Conservation (phyloP, 1,140 invertebrate species). For the Pissodes strobi region DNA sequence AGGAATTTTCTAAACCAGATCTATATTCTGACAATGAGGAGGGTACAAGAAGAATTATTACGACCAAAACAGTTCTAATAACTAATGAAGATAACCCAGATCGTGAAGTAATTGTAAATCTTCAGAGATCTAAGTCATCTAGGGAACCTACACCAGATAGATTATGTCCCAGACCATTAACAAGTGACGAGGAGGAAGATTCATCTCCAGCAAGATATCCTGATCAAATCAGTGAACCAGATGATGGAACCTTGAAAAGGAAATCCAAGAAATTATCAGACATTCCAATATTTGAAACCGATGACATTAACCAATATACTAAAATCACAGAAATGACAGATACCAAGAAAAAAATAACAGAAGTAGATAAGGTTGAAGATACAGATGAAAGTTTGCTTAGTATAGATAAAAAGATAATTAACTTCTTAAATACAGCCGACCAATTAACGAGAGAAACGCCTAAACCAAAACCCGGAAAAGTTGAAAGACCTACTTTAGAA, state of each 20-base stretch:
- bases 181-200: constrained; percentile 61
- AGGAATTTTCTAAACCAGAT: constrained; percentile 25
- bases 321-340: constrained; percentile 62
- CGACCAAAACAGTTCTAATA: constrained; percentile 53
- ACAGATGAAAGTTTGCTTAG: constrained; percentile 65
- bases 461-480: constrained; percentile 50
- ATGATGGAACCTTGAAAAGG: constrained; percentile 60
- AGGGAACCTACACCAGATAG: constrained; percentile 71
- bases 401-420: constrained; percentile 68
- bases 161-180: constrained; percentile 66
- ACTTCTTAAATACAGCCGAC: constrained; percentile 65
- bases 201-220: constrained; percentile 65
- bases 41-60: constrained; percentile 42
- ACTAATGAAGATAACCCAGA: constrained; percentile 48
- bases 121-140: constrained; percentile 72
- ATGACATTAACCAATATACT: constrained; percentile 54
- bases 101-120: constrained; percentile 63
- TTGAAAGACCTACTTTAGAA: constrained; percentile 53
- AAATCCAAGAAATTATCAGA: constrained; percentile 59
- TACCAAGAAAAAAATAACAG: constrained; percentile 51
- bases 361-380: constrained; percentile 54
- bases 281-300: constrained; percentile 46
- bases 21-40: constrained; percentile 9
- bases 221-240: constrained; percentile 71
- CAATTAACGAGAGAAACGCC: constrained; percentile 55